Percentiles rank a stretch among this genome's conserved stretches.
phyloP scores from a whole-genome alignment of 2,797 vertebrate genomes.

The Protonibea diacanthus region DNA sequence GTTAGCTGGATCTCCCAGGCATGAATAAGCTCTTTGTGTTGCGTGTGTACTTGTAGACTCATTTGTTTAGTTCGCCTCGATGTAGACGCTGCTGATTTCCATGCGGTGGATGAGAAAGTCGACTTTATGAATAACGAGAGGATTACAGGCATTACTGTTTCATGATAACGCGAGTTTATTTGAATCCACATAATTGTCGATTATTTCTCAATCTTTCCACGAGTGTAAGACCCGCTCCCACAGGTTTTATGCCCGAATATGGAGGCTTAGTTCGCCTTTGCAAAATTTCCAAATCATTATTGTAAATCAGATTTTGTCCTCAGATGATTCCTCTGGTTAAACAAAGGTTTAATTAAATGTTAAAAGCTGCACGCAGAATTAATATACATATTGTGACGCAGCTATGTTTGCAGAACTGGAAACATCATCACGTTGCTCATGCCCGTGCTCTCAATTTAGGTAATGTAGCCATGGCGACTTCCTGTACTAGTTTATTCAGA shows the following conservation, averaged over 20 bases:
- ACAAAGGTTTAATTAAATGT: slow-evolving; percentile 58
- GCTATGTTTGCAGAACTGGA: slow-evolving; percentile 2
- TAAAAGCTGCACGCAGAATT: slow-evolving; percentile 23
- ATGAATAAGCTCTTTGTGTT: slow-evolving; percentile 74
- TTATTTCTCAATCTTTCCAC: slow-evolving; percentile 52
- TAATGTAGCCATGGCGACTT: slow-evolving; percentile 14
- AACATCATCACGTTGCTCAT: neutral
- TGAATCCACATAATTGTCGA: slow-evolving; percentile 74
- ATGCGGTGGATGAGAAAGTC: slow-evolving; percentile 66
- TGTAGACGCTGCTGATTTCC: slow-evolving; percentile 67
- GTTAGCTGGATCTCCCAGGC: slow-evolving; percentile 59
- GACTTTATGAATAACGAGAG: slow-evolving; percentile 63
- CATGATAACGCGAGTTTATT: slow-evolving; percentile 61
- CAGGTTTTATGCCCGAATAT: slow-evolving; percentile 51
- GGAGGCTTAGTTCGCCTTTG: neutral
- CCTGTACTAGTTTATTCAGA: slow-evolving; percentile 40
- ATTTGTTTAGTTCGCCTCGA: slow-evolving; percentile 71
- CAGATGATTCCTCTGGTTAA: slow-evolving; percentile 48
- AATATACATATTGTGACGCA: slow-evolving; percentile 20
- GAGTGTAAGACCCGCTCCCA: slow-evolving; percentile 50
- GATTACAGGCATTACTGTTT: slow-evolving; percentile 74
- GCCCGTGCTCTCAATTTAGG: neutral
- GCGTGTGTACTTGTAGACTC: slow-evolving; percentile 59
- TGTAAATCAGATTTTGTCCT: slow-evolving; percentile 45
- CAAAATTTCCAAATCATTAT: slow-evolving; percentile 41